Evolutionary conservation across 2,888 invertebrate species (phyloP), one percentile per base, ranked within the genome.

Genomic region (Osmoderma eremita): DNA sequence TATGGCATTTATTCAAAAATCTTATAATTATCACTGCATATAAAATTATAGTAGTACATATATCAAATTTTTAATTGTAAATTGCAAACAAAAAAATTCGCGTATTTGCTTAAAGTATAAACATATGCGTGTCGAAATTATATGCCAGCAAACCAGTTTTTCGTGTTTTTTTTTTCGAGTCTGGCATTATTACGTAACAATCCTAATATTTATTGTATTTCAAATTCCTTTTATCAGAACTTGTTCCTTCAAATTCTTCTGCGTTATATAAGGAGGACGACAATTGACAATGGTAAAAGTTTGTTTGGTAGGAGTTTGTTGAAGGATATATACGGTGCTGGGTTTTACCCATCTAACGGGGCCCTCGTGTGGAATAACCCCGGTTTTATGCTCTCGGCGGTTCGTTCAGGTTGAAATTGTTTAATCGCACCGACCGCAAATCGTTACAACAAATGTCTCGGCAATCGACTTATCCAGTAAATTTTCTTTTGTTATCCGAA

Each of bases 281-380:
- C 45, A 61, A 61, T 41, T 22, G 13, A 45, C 20, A 48, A 30
- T 30, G 13, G 24, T 45, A 41, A 22, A 22, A 56, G 56, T 56
- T 56, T 13, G 39, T 38, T n/a, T 2, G 1, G 2, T 3, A 15
- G 41, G n/a, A 41, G 39, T 41, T 41, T 17, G 18, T 18, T 17
- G 3, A 48, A 20, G 4, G n/a, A n/a, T n/a, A n/a, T 20, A 61
- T 20, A 41, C 56, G 1, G 2, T 48, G 20, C 20, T 63, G 63
- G 63, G 63, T 63, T 63, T 63, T 63, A 53, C 63, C 63, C 51
- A 63, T 41, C 24, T 63, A 63, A 63, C 63, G 51, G 53, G 24
- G 48, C 24, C 51, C 41, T 18, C 12, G 41, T 48, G 24, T 15
- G 63, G 51, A 63, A 63, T 63, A 63, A 63, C 63, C 63, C 63